Evolutionary conservation across 2,113 vertebrate species (phyloP), one percentile per base, ranked within the genome.

Genomic region (Oncorhynchus keta): DNA sequence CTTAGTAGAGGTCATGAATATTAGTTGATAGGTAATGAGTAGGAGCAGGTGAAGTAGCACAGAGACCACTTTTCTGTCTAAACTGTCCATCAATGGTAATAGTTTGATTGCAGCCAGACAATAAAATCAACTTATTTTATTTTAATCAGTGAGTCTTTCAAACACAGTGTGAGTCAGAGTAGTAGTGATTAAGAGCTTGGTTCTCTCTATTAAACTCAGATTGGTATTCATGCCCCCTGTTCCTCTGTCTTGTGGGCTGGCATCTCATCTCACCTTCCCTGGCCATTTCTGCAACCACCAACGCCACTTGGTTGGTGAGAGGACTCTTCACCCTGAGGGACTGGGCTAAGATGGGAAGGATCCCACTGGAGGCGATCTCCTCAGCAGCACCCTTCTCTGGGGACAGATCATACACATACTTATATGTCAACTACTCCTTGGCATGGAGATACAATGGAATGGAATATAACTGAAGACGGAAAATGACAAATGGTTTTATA

Each of bases 231-330:
- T 55, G 13, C 12, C 13, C 65, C 28, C 2, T 66, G 11, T 3
- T 4, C 24, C 26, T 30, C 65, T 67, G 65, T 67, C 62, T 26
- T 12, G 4, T 18, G 26, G 65, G 26, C 28, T 30, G 26, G 65
- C 26, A 67, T 67, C 26, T 12, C 26, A 30, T 2, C 28, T 11
- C 86, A 96, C 95, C 95, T 72, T 95, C 94, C 77, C 94, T 93
- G 62, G 94, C 93, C 87, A 95, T 91, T 85, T 97, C 95, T 59
- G 95, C 95, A 62, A 96, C 91, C 81, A 95, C 83, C 61, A 95
- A 90, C 5, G 94, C 92, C 79, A 94, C 93, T 87, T 93, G 93
- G 69, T 91, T 85, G 69, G 90, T 92, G 16, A 94, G 92, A 2
- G 12, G 75, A 82, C 91, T 88, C 3, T 89, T 94, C 45, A 82